Evolutionary conservation across 2,888 invertebrate genomes (phyloP).

Genomic region (Allophyes oxyacanthae): DNA sequence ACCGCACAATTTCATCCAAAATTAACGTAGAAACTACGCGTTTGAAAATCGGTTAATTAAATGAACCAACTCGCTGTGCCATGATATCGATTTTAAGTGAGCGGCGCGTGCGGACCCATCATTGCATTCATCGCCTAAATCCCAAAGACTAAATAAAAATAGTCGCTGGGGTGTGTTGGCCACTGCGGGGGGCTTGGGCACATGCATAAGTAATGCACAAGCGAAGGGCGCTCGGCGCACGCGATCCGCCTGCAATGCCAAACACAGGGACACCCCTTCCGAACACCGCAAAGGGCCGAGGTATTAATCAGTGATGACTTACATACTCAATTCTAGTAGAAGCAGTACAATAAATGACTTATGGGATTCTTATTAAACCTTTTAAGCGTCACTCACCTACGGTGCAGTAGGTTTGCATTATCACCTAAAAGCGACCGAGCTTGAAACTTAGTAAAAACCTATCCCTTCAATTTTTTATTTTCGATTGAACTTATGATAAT

Average conservation of each 20-base stretch:
- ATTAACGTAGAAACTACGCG: conserved; percentile 19
- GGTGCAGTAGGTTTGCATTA: background rate
- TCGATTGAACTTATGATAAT: no score
- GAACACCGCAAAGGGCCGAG: conserved; percentile 67
- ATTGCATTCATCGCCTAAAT: conserved; percentile 77
- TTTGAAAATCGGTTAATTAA: conserved; percentile 30
- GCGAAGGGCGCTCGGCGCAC: conserved; percentile 83
- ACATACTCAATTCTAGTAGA: conserved; percentile 41
- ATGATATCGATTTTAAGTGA: conserved; percentile 68
- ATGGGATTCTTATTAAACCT: conserved; percentile 1
- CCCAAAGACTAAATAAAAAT: conserved; percentile 81
- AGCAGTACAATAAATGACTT: conserved; percentile 39
- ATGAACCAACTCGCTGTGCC: conserved; percentile 24
- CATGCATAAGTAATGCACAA: conserved; percentile 87
- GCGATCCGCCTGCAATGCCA: conserved; percentile 78
- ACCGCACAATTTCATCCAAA: conserved; percentile 25
- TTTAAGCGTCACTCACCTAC: no score
- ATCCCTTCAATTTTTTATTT: no score
- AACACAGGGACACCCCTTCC: conserved; percentile 71
- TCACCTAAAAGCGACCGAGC: no score
- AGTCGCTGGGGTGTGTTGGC: conserved; percentile 65
- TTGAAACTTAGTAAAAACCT: no score
- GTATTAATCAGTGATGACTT: conserved; percentile 80
- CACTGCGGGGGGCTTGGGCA: conserved; percentile 65
- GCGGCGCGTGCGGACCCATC: conserved; percentile 76